A percentile compares a stretch with the other conserved stretches of the same genome.
Evolutionary conservation across 1,140 invertebrate species (phyloP).

Genomic region (Drosophila triauraria): DNA sequence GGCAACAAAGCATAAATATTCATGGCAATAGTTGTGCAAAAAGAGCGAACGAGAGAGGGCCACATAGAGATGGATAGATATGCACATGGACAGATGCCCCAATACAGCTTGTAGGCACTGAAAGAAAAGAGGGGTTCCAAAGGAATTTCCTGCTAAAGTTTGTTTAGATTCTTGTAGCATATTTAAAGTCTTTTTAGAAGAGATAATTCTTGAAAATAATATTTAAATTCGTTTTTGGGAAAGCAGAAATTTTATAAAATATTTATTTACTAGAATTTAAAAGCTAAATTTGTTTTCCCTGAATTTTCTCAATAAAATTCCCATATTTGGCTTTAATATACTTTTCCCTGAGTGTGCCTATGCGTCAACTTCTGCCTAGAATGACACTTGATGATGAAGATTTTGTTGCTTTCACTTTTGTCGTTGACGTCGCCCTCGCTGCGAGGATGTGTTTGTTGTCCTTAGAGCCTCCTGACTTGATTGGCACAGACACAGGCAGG

Average conservation of each 20-base stretch:
- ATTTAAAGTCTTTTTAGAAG: too few relatives aligned
- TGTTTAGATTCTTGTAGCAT: too few relatives aligned
- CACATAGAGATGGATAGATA: conserved; percentile 26
- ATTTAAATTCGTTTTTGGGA: too few relatives aligned
- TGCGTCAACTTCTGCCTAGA: conserved; percentile 77
- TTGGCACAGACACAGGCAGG: conserved; percentile 45
- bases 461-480: conserved; percentile 50
- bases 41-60: conserved; percentile 29
- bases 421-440: conserved; percentile 34
- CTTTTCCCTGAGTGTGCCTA: conserved; percentile 39
- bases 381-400: conserved; percentile 84
- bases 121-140: not conserved
- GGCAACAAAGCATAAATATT: conserved; percentile 78
- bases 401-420: conserved; percentile 84
- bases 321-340: not conserved
- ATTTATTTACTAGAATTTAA: too few relatives aligned
- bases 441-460: conserved; percentile 14
- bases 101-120: conserved; percentile 19
- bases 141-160: too few relatives aligned
- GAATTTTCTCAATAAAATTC: too few relatives aligned
- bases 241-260: too few relatives aligned
- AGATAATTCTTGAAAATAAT: too few relatives aligned
- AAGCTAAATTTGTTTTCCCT: too few relatives aligned
- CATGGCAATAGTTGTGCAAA: conserved; percentile 57
- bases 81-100: conserved; percentile 48